Percentiles rank a stretch among this genome's conserved stretches.
Evolutionary conservation across 2,113 vertebrate genomes (phyloP).

Genomic region (Zootoca vivipara): DNA sequence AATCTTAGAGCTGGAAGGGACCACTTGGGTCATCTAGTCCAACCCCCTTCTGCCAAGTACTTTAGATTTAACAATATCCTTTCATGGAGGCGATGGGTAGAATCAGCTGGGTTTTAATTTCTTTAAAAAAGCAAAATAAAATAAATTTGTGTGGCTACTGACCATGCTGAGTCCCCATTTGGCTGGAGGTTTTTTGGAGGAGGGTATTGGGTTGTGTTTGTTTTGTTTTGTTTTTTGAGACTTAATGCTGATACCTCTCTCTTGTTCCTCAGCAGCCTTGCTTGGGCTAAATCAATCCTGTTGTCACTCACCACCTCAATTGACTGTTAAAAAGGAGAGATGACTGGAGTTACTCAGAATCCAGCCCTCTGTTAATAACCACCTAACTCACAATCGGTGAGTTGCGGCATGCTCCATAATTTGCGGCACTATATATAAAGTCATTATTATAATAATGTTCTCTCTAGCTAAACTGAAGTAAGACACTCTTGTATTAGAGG

Average conservation of each 20-base stretch:
- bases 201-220: background rate
- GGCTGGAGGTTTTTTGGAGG: background rate
- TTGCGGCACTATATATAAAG: background rate
- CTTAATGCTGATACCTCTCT: background rate
- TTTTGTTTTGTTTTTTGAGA: background rate
- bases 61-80: background rate
- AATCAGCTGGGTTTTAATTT: background rate
- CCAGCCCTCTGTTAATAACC: background rate
- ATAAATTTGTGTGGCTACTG: background rate
- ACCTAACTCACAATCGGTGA: background rate
- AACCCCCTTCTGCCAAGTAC: background rate
- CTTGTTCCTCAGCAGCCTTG: background rate
- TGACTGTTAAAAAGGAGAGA: background rate
- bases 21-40: no score
- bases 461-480: slow-evolving; percentile 1
- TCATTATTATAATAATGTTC: background rate
- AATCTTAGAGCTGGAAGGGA: background rate
- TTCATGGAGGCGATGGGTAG: background rate
- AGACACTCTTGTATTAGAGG: background rate
- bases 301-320: background rate
- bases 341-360: background rate
- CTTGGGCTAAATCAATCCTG: background rate
- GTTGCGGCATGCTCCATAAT: background rate
- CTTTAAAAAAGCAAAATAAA: background rate
- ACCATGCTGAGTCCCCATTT: background rate